Base-by-base conservation (phyloP, 2,113 vertebrate genomes). In the Pao palembangensis region DNA sequence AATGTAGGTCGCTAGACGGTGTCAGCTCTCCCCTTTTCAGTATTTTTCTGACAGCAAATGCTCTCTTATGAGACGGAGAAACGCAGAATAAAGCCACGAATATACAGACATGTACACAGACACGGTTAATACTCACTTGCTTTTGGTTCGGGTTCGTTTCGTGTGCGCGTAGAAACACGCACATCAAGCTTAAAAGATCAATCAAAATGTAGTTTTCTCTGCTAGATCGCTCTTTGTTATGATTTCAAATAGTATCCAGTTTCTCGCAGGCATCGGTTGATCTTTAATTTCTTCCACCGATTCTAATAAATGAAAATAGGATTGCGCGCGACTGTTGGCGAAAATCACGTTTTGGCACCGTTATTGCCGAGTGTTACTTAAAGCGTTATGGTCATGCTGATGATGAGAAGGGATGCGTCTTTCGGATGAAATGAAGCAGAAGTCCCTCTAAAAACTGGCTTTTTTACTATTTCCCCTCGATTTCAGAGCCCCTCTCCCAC, bases 91-190 rank as follows among this genome's bases (percentile, higher is more conserved):
- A 73, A 79, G 56, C 63, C 76, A 82, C 64, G 52, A 69, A 74
- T 58, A 69, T 49, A 75, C 64, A 82, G 57, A 81, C 67, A 79
- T 58, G 76, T 55, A 84, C 73, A 79, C 79, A 79, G 71, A 85
- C 74, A 86, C 71, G 84, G 72, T 76, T 65, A 18, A 82, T 90
- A 91, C 89, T 91, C 88, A 91, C 90, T 88, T 81, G 85, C 62
- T 70, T 75, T 79, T 69, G 82, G 79, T 76, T 89, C 79, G 70
- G 81, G 84, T 86, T 78, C 75, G 85, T 80, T 81, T 87, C 74
- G 75, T 70, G 83, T 80, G 84, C 79, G 87, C 52, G 85, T 67
- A 64, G 71, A 76, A 71, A 79, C 85, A 75, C 83, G 81, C 85
- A 82, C 81, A 81, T 87, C 68, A 73, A 88, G 80, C 75, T 79